Evolutionary conservation across 64 coral and sea anemone species (phyloP).

Genomic region (Trachythela sp.): DNA sequence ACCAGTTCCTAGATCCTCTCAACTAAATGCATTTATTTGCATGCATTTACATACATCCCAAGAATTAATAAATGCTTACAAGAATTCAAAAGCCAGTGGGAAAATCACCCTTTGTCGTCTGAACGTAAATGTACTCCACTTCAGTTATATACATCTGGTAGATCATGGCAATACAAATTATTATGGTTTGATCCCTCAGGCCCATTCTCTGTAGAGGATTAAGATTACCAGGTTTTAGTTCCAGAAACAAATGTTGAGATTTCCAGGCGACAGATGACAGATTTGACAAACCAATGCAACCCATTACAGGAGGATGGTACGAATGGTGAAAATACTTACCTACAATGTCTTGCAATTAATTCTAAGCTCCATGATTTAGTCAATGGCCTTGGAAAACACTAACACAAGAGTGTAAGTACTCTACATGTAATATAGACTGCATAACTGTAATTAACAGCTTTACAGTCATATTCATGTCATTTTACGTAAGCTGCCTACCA

Average conservation of each 20-base stretch:
- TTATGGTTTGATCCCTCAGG: background rate
- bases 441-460: too few species aligned
- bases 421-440: too few species aligned
- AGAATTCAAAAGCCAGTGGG: slow-evolving; percentile 25
- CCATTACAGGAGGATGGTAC: background rate
- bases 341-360: background rate
- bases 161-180: background rate
- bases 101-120: slow-evolving; percentile 25
- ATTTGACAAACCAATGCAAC: background rate
- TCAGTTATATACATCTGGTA: slow-evolving; percentile 32
- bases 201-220: background rate
- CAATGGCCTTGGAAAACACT: background rate
- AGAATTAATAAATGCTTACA: slow-evolving; percentile 20
- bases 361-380: background rate
- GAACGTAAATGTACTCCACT: slow-evolving; percentile 30
- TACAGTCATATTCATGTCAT: too few species aligned
- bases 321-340: background rate
- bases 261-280: background rate
- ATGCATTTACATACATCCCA: slow-evolving; percentile 32
- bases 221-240: slow-evolving; percentile 10
- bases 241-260: background rate
- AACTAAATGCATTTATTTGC: slow-evolving; percentile 30
- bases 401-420: background rate
- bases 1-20: slow-evolving; percentile 1
- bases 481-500: too few species aligned